phyloP scores from a whole-genome alignment of 2,888 invertebrate genomes.

The Hyposoter dolosus region DNA sequence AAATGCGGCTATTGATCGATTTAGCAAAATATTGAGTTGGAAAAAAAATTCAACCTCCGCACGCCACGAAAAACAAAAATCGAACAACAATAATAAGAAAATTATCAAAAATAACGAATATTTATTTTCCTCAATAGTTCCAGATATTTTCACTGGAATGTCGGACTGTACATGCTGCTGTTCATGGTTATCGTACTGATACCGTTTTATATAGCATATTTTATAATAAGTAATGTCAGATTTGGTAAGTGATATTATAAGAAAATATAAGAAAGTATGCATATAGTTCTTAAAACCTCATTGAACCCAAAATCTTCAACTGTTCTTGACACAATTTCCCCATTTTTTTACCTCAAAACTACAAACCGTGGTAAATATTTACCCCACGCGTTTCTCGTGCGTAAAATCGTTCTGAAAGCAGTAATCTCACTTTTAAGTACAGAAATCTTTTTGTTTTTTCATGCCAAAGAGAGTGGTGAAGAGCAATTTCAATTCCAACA shows the following conservation, averaged over 20 bases:
- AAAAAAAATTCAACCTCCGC: background rate
- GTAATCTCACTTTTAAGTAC: too few relatives aligned
- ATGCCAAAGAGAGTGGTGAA: too few relatives aligned
- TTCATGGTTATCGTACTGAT: slow-evolving; percentile 98
- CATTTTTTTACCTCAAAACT: too few relatives aligned
- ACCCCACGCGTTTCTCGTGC: too few relatives aligned
- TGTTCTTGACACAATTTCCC: background rate
- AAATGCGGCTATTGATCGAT: background rate
- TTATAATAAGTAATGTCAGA: slow-evolving; percentile 95
- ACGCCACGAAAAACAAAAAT: background rate
- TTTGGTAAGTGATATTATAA: slow-evolving; percentile 88
- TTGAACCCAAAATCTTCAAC: background rate
- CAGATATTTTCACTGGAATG: slow-evolving; percentile 97
- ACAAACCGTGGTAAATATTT: too few relatives aligned
- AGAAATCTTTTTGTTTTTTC: too few relatives aligned
- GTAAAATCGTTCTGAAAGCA: too few relatives aligned
- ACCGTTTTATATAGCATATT: slow-evolving; percentile 98
- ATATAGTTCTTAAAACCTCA: background rate
- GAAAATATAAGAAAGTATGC: background rate
- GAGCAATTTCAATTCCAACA: too few relatives aligned
- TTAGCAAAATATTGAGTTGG: background rate
- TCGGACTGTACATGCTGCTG: slow-evolving; percentile 95
- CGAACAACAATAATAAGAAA: background rate
- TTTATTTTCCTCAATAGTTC: slow-evolving; percentile 87
- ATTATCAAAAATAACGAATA: background rate